Conservation (phyloP, 2,797 vertebrate genomes). For the Enteromius paludinosus region DNA sequence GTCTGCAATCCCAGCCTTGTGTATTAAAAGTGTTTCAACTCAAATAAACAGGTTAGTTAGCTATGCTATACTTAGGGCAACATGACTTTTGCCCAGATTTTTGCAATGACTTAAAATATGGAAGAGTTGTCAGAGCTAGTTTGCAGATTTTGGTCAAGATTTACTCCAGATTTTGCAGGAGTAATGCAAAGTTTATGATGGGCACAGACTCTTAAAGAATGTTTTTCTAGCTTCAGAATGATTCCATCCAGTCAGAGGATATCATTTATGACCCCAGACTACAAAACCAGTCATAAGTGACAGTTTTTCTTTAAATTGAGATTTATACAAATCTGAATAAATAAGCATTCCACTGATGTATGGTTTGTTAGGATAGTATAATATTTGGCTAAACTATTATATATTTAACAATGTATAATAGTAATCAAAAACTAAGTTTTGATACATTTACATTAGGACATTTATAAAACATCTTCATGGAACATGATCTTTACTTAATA, state of each 20-base stretch:
- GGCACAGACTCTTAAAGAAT: background rate
- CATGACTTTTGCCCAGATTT: background rate
- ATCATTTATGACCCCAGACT: background rate
- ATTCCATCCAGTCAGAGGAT: background rate
- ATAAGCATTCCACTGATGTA: no score
- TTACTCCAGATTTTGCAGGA: background rate
- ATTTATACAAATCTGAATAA: no score
- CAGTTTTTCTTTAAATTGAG: no score
- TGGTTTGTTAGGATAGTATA: no score
- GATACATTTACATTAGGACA: no score
- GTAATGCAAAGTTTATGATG: background rate
- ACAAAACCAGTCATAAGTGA: no score
- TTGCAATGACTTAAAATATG: background rate
- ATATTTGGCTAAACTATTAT: no score
- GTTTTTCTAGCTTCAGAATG: background rate
- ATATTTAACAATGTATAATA: no score
- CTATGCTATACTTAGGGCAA: background rate
- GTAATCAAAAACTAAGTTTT: no score
- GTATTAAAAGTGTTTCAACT: conserved; percentile 20
- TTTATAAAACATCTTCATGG: no score
- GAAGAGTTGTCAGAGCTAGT: background rate
- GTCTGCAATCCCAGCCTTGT: conserved; percentile 27
- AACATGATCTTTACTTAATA: no score
- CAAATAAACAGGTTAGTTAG: conserved; percentile 32
- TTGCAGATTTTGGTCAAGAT: background rate